Evolutionary conservation across 2,888 invertebrate genomes (phyloP).

Genomic region (Cephus rjabovi): DNA sequence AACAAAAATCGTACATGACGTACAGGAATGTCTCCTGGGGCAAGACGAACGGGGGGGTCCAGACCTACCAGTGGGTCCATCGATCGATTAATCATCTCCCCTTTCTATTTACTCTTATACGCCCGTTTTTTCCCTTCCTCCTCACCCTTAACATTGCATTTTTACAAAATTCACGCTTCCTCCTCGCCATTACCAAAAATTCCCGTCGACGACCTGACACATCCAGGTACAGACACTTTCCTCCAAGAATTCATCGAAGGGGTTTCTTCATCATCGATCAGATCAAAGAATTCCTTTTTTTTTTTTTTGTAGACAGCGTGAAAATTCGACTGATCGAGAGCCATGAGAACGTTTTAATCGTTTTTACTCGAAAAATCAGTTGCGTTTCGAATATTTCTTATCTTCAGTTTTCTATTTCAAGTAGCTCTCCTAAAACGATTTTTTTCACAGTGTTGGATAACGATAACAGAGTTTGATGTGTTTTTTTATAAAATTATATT

Average conservation of each 20-base stretch:
- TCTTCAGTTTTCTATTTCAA: not conserved
- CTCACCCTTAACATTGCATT: not conserved
- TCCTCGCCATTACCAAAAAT: constrained; percentile 32
- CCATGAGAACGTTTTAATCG: constrained; percentile 63
- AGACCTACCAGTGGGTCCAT: constrained; percentile 23
- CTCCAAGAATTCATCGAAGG: constrained; percentile 40
- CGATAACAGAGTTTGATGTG: not conserved
- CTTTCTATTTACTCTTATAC: constrained; percentile 43
- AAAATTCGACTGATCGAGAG: constrained; percentile 64
- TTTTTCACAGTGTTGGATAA: not conserved
- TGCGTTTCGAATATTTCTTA: not conserved
- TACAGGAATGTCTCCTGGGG: constrained; percentile 14
- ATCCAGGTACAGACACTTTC: constrained; percentile 1
- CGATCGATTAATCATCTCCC: constrained; percentile 58
- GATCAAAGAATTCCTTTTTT: constrained; percentile 56
- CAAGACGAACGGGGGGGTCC: not conserved
- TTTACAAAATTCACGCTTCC: constrained; percentile 25
- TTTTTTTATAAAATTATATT: not conserved
- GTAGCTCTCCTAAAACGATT: not conserved
- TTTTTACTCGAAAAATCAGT: constrained; percentile 30
- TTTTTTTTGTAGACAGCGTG: constrained; percentile 44
- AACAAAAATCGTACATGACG: constrained; percentile 13
- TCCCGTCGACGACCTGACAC: constrained; percentile 19
- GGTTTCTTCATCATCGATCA: constrained; percentile 59
- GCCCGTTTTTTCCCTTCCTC: constrained; percentile 4